A percentile compares a stretch with the other conserved stretches of the same genome.
phyloP scores from a whole-genome alignment of 1,140 invertebrate genomes.

The Subanguina moxae region DNA sequence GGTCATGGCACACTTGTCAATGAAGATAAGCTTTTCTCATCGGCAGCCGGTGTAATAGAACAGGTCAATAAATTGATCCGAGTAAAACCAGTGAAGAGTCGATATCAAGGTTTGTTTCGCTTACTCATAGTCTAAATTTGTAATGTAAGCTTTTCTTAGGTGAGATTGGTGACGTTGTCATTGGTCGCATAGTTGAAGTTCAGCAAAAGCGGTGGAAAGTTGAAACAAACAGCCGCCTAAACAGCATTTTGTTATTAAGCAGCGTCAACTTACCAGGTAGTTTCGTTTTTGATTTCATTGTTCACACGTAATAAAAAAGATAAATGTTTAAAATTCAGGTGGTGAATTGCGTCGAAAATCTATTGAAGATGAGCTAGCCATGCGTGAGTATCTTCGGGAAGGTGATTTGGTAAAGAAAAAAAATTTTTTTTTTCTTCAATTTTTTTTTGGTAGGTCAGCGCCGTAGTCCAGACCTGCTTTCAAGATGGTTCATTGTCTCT shows the following conservation, averaged over 20 bases:
- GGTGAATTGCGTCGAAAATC: slow-evolving; percentile 87
- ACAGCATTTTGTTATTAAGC: slow-evolving; percentile 80
- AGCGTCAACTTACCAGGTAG: slow-evolving; percentile 88
- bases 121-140: slow-evolving; percentile 16
- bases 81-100: slow-evolving; percentile 79
- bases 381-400: slow-evolving; percentile 88
- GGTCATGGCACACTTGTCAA: slow-evolving; percentile 89
- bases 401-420: slow-evolving; percentile 86
- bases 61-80: slow-evolving; percentile 90
- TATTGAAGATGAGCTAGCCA: slow-evolving; percentile 92
- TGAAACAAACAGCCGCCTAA: slow-evolving; percentile 82
- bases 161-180: slow-evolving; percentile 92
- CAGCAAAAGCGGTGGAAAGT: slow-evolving; percentile 86
- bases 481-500: slow-evolving; percentile 84
- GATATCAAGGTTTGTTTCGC: slow-evolving; percentile 61
- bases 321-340: neutral
- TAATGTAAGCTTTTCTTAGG: slow-evolving; percentile 57
- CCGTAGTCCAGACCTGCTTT: slow-evolving; percentile 85
- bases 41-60: slow-evolving; percentile 85
- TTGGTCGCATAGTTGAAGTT: slow-evolving; percentile 85
- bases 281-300: too few species aligned
- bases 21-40: slow-evolving; percentile 78
- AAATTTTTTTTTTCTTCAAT: neutral
- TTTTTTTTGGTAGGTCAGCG: neutral
- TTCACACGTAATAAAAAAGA: too few species aligned